Evolutionary conservation across 53 echinoderm and acorn worm species (phyloP).

Genomic region (Patiria pectinifera): DNA sequence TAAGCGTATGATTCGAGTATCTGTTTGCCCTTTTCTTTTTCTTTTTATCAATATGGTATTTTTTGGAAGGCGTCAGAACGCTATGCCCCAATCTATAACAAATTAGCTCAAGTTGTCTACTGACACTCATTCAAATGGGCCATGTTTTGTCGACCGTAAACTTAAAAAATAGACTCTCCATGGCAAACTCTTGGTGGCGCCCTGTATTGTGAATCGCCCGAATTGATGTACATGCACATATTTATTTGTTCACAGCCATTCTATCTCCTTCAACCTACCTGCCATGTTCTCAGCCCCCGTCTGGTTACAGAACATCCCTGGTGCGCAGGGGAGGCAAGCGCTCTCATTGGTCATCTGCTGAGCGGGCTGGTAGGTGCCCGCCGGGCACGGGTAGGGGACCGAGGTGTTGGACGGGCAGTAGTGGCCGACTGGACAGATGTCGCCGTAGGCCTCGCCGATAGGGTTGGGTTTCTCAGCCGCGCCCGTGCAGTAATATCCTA

Average conservation of each 20-base stretch:
- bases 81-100: too few species aligned
- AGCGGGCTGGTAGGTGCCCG: constrained; percentile 89
- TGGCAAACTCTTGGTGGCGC: too few species aligned
- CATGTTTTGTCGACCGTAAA: too few species aligned
- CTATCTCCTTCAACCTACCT: constrained; percentile 58
- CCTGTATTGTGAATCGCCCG: too few species aligned
- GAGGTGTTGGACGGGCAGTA: constrained; percentile 92
- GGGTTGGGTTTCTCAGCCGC: constrained; percentile 89
- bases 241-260: background rate
- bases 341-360: constrained; percentile 87
- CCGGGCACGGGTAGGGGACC: constrained; percentile 71
- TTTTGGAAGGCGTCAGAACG: too few species aligned
- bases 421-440: constrained; percentile 90
- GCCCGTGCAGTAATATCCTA: constrained; percentile 84
- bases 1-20: too few species aligned
- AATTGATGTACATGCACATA: background rate
- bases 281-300: constrained; percentile 83
- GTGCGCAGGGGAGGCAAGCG: constrained; percentile 88
- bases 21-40: too few species aligned
- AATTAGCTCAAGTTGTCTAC: too few species aligned
- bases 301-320: constrained; percentile 91
- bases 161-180: too few species aligned
- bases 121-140: too few species aligned
- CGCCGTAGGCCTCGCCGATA: constrained; percentile 79
- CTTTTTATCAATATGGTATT: too few species aligned